Percentiles rank a stretch among this genome's conserved stretches.
Evolutionary conservation across 2,113 vertebrate genomes (phyloP).

Genomic region (Chamaetylas fuelleborni): DNA sequence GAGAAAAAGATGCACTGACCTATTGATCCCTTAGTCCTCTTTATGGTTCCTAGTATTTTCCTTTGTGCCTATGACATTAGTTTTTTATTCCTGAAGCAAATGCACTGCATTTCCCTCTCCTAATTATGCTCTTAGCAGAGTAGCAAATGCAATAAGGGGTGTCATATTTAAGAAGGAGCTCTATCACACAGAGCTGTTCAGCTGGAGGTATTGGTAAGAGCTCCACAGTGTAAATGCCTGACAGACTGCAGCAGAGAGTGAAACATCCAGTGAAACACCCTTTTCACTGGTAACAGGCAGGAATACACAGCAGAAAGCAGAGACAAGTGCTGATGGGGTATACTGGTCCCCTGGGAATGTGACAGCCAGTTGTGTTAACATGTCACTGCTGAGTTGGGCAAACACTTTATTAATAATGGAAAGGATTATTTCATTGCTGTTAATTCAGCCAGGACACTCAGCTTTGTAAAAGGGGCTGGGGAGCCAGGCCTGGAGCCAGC

Average conservation of each 20-base stretch:
- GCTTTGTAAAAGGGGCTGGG: not conserved
- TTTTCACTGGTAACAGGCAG: not conserved
- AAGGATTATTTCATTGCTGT: constrained; percentile 21
- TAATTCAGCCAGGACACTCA: constrained; percentile 10
- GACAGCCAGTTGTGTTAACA: not conserved
- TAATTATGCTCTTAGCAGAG: not conserved
- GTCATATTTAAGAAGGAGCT: not conserved
- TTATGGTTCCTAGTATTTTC: not conserved
- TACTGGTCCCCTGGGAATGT: not conserved
- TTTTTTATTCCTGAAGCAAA: not conserved
- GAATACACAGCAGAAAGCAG: not conserved
- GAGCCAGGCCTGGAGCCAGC: constrained; percentile 38
- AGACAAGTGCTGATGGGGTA: not conserved
- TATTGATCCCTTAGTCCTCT: not conserved
- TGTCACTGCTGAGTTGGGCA: not conserved
- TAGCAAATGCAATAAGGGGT: not conserved
- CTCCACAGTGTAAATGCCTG: not conserved
- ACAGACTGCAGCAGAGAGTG: not conserved
- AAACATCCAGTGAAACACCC: not conserved
- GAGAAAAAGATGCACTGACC: not conserved
- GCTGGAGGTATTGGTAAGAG: not conserved
- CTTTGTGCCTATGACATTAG: not conserved
- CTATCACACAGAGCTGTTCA: not conserved
- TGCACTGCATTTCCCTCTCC: not conserved
- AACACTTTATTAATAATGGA: not conserved